Evolutionary conservation across 2,113 vertebrate species (phyloP).

Genomic region (Argyrosomus japonicus): DNA sequence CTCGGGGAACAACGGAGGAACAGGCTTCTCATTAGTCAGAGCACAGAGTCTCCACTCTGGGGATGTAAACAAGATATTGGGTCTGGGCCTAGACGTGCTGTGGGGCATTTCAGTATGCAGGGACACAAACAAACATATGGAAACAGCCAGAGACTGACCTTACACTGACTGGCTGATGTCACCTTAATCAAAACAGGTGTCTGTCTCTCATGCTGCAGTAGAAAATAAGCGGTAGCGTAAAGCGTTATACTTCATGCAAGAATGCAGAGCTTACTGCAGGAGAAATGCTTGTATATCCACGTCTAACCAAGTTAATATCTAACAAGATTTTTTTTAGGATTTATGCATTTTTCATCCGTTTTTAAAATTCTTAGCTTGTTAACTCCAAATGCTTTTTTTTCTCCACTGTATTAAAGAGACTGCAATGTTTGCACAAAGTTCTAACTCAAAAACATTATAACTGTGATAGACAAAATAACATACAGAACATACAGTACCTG

Average conservation of each 20-base stretch:
- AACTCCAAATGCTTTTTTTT: not conserved
- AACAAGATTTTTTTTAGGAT: not conserved
- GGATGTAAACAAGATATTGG: conserved; percentile 58
- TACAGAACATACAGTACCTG: not conserved
- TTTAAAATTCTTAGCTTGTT: not conserved
- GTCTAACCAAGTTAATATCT: too few species aligned
- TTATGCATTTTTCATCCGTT: not conserved
- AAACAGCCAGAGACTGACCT: conserved; percentile 35
- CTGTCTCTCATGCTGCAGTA: not conserved
- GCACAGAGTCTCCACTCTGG: conserved; percentile 29
- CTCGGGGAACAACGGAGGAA: conserved; percentile 21
- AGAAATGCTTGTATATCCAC: not conserved
- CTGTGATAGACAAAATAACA: not conserved
- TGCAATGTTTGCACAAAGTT: not conserved
- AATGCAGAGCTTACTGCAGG: not conserved
- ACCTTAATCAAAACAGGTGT: conserved; percentile 33
- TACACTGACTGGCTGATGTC: conserved; percentile 20
- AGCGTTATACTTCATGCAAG: not conserved
- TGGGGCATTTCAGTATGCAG: conserved; percentile 19
- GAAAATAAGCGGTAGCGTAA: not conserved
- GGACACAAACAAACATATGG: conserved; percentile 39
- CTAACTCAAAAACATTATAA: not conserved
- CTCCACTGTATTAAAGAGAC: not conserved
- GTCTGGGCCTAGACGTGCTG: conserved; percentile 5
- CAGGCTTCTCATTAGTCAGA: conserved; percentile 39